A percentile compares a stretch with the other conserved stretches of the same genome.
These are phyloP conservation scores for Pogonomyrmex barbatus DNA, from an alignment of 1,140 invertebrate species.

Conservation along the genomic window DNA sequence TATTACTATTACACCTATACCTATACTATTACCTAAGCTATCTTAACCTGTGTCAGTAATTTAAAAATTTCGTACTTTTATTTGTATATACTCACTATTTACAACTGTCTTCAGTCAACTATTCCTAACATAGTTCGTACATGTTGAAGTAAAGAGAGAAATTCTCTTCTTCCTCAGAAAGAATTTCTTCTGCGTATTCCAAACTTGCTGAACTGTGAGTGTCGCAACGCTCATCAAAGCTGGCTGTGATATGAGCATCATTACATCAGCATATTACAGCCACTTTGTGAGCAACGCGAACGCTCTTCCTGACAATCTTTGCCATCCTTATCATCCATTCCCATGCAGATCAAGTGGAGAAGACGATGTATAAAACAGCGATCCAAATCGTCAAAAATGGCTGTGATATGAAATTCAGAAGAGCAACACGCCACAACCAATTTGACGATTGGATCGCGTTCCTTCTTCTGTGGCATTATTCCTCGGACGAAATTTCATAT, in stretches of 20 bases:
- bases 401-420: constrained; percentile 92
- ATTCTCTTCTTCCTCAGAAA: too few species aligned
- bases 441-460: constrained; percentile 89
- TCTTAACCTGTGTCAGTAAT: too few species aligned
- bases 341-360: background rate
- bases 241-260: constrained; percentile 90
- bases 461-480: constrained; percentile 44
- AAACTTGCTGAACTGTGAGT: constrained; percentile 60
- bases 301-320: background rate
- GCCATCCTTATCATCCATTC: background rate
- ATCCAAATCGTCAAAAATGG: constrained; percentile 94
- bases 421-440: constrained; percentile 93
- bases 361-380: constrained; percentile 82
- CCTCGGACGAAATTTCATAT: background rate
- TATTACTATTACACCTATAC: too few species aligned
- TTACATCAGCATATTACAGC: constrained; percentile 87
- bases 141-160: background rate
- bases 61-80: background rate
- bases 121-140: background rate
- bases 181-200: background rate
- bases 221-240: constrained; percentile 92
- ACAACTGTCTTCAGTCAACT: background rate
- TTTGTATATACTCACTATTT: background rate
- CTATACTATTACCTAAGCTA: too few species aligned
- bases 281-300: constrained; percentile 88